A percentile compares a stretch with the other conserved stretches of the same genome.
Conservation (phyloP, 2,113 vertebrate genomes). For the Hippocampus guttulatus region DNA sequence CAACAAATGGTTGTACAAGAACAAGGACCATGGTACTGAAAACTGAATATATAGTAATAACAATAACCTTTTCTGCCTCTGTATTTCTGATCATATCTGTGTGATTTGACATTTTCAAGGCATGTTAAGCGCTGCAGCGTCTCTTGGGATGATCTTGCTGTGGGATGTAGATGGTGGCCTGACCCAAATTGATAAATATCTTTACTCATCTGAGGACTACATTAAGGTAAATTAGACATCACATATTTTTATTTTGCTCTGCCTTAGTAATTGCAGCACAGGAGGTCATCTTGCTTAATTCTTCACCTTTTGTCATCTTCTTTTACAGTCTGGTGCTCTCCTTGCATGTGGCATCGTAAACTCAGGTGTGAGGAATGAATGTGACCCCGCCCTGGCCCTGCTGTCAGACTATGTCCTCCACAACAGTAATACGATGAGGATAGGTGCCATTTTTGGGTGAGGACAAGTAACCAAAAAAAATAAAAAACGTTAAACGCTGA, state of each 20-base stretch:
- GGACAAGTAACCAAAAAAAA: conserved; percentile 11
- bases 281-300: too few relatives aligned
- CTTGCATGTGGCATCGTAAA: conserved; percentile 97
- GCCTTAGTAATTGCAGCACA: too few relatives aligned
- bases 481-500: too few relatives aligned
- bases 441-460: conserved; percentile 98
- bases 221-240: conserved; percentile 81
- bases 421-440: conserved; percentile 96
- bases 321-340: conserved; percentile 86
- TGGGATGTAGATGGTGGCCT: conserved; percentile 98
- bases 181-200: conserved; percentile 97
- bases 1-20: conserved; percentile 99
- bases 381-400: conserved; percentile 92
- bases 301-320: background rate
- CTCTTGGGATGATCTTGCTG: conserved; percentile 90
- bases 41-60: background rate
- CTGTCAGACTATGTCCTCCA: conserved; percentile 96
- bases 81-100: background rate
- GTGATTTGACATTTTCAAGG: conserved; percentile 66
- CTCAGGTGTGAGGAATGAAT: conserved; percentile 95
- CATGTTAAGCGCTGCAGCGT: conserved; percentile 96
- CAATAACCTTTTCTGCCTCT: background rate
- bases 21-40: conserved; percentile 84
- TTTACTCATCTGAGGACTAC: conserved; percentile 97
- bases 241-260: background rate